Percentiles rank a stretch among this genome's conserved stretches.
phyloP scores from a whole-genome alignment of 2,888 invertebrate genomes.

The Scaptomyza reducta region DNA sequence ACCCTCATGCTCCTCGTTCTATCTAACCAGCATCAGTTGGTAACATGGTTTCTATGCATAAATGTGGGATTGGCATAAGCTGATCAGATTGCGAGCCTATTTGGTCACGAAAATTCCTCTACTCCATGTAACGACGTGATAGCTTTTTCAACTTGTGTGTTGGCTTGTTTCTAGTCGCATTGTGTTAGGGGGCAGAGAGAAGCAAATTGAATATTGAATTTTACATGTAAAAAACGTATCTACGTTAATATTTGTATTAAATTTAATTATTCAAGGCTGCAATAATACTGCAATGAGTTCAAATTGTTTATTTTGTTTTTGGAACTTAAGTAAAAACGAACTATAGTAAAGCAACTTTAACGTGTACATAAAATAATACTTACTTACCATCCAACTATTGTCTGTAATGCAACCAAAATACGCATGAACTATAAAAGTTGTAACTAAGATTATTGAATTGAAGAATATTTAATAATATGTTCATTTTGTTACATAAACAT shows the following conservation, averaged over 20 bases:
- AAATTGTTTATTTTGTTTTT: too few species aligned
- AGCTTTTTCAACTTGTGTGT: slow-evolving; percentile 13
- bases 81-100: slow-evolving; percentile 39
- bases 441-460: too few species aligned
- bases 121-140: slow-evolving; percentile 13
- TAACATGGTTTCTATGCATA: slow-evolving; percentile 28
- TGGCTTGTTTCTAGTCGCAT: slow-evolving; percentile 36
- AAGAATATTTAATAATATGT: too few species aligned
- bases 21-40: not conserved
- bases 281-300: not conserved
- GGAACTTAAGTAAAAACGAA: too few species aligned
- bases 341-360: too few species aligned
- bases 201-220: not conserved
- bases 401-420: too few species aligned
- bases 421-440: too few species aligned
- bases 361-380: too few species aligned
- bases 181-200: slow-evolving; percentile 3
- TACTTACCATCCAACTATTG: too few species aligned
- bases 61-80: slow-evolving; percentile 44
- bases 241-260: not conserved
- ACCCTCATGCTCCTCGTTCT: not conserved
- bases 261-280: not conserved
- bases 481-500: too few species aligned
- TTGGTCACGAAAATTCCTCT: slow-evolving; percentile 17
- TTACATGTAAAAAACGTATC: too few species aligned